These are phyloP conservation scores for Chrysemys picta DNA, from an alignment of 2,113 vertebrate genomes.

Conservation along the genomic window DNA sequence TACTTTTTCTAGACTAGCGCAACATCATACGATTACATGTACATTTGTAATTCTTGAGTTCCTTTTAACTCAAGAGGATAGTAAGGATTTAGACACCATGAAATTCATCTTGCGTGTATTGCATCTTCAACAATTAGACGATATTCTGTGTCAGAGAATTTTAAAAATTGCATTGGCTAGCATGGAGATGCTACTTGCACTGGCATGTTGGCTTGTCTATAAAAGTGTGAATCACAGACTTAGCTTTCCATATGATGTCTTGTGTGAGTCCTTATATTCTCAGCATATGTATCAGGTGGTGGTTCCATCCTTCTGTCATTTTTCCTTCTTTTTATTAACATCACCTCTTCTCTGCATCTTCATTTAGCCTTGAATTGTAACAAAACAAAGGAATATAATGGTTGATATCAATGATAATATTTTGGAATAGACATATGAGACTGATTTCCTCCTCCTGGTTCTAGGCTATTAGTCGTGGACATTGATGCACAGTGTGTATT, in stretches of 20 bases:
- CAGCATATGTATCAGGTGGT: background rate
- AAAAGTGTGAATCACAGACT: background rate
- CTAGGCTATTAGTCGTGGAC: background rate
- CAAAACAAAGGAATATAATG: background rate
- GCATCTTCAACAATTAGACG: background rate
- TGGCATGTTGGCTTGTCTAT: background rate
- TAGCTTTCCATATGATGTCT: background rate
- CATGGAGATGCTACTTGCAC: background rate
- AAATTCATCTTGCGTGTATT: fast-evolving
- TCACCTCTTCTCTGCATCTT: background rate
- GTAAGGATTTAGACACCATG: background rate
- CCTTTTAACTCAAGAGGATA: background rate
- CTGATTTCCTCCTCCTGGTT: background rate
- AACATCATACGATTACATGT: fast-evolving
- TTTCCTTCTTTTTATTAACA: background rate
- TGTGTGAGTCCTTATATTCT: background rate
- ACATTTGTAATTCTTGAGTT: background rate
- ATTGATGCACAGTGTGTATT: background rate
- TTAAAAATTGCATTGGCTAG: fast-evolving
- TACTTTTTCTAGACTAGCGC: background rate
- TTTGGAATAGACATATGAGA: background rate
- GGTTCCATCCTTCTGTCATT: background rate
- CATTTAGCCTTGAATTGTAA: background rate
- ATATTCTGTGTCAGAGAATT: background rate
- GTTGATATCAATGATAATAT: background rate